These are phyloP conservation scores for Byasa hedistus DNA, from an alignment of 2,888 invertebrate genomes.

Conservation along the genomic window DNA sequence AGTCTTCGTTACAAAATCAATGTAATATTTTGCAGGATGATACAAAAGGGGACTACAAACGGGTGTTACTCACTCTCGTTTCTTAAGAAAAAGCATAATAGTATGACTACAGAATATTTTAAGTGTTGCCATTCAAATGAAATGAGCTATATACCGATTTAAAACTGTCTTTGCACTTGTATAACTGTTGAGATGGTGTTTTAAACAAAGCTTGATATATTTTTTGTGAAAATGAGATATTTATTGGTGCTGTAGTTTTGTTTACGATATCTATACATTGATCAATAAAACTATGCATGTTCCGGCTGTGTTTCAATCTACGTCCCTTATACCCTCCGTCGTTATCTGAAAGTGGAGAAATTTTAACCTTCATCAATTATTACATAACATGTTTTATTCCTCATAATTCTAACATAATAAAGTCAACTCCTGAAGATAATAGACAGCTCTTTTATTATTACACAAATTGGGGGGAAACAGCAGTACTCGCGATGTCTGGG, in stretches of 20 bases:
- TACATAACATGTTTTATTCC: too few species aligned
- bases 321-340: conserved; percentile 70
- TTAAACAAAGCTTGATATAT: conserved; percentile 70
- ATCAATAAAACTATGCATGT: conserved; percentile 74
- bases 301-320: conserved; percentile 54
- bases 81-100: conserved; percentile 66
- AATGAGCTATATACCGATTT: conserved; percentile 50
- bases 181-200: conserved; percentile 67
- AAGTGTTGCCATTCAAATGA: conserved; percentile 39
- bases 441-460: too few species aligned
- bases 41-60: conserved; percentile 85
- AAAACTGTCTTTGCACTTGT: conserved; percentile 71
- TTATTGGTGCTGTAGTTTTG: conserved; percentile 79
- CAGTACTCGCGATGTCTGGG: too few species aligned
- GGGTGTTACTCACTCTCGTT: conserved; percentile 81
- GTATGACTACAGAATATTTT: conserved; percentile 48
- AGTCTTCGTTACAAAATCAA: conserved; percentile 46
- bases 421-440: too few species aligned
- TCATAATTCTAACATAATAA: background rate
- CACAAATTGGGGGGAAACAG: too few species aligned
- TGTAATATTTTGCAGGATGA: conserved; percentile 82
- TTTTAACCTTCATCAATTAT: conserved; percentile 16
- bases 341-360: conserved; percentile 65
- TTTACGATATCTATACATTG: conserved; percentile 71
- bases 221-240: conserved; percentile 78